Evolutionary conservation across 2,113 vertebrate genomes (phyloP).

Genomic region (Merops nubicus): DNA sequence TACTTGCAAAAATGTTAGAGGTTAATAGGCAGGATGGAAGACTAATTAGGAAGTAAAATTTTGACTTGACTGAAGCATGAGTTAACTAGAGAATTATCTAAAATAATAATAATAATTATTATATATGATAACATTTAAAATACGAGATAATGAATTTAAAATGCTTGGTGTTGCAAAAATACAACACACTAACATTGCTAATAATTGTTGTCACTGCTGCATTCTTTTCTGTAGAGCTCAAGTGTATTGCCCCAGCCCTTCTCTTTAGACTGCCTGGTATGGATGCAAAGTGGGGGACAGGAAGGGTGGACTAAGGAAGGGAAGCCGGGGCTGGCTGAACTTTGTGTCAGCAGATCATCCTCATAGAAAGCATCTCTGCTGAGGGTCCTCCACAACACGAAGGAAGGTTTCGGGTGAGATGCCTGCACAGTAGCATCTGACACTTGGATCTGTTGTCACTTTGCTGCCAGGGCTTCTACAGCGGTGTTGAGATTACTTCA

Average conservation of each 20-base stretch:
- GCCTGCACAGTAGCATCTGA: not conserved
- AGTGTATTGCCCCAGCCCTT: not conserved
- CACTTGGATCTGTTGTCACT: not conserved
- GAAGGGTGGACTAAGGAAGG: not conserved
- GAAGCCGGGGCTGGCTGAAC: not conserved
- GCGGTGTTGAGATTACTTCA: fast-evolving
- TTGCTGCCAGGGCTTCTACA: not conserved
- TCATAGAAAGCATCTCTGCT: not conserved
- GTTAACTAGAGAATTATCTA: conserved; percentile 32
- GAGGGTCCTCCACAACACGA: too few relatives aligned
- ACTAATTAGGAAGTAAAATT: conserved; percentile 39
- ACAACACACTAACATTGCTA: not conserved
- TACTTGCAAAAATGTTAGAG: not conserved
- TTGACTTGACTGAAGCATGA: not conserved
- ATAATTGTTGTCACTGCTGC: not conserved
- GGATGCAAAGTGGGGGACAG: not conserved
- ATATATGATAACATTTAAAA: not conserved
- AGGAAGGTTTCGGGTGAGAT: not conserved
- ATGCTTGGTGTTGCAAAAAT: not conserved
- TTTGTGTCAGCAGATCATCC: not conserved
- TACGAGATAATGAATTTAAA: not conserved
- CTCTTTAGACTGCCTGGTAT: fast-evolving
- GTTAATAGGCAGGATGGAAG: conserved; percentile 2
- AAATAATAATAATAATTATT: conserved; percentile 21
- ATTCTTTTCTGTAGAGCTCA: not conserved